A percentile compares a stretch with the other conserved stretches of the same genome.
Evolutionary conservation across 2,113 vertebrate species (phyloP).

Genomic region (Xenus cinereus): DNA sequence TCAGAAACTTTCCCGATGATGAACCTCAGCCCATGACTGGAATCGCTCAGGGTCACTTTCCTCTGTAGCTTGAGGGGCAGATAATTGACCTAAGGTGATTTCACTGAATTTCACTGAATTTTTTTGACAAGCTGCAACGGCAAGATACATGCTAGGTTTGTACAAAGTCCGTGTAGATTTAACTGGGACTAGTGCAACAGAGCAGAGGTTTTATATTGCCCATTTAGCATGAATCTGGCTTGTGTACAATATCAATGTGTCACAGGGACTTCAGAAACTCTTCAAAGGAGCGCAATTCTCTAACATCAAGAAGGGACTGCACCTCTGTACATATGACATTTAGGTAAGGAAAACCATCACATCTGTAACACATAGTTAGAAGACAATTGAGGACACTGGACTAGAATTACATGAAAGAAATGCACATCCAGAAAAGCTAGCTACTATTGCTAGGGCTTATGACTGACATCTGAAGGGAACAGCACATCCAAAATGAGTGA

Average conservation of each 20-base stretch:
- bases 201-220: accelerated
- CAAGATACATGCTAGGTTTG: not conserved
- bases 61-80: not conserved
- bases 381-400: not conserved
- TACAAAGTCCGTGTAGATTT: not conserved
- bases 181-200: not conserved
- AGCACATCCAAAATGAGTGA: not conserved
- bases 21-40: not conserved
- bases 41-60: not conserved
- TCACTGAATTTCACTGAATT: too few relatives aligned
- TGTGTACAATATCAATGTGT: not conserved
- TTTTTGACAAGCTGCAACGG: too few relatives aligned
- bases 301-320: not conserved
- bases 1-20: not conserved
- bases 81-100: not conserved
- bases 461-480: not conserved
- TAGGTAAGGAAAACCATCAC: not conserved
- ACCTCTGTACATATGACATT: accelerated
- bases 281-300: not conserved
- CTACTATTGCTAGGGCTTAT: not conserved
- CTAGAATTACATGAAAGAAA: not conserved
- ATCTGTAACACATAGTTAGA: accelerated
- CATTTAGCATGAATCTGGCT: not conserved
- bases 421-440: not conserved
- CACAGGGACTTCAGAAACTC: not conserved